These are phyloP conservation scores for Trinectes maculatus DNA, from an alignment of 2,113 vertebrate genomes.

Conservation along the genomic window DNA sequence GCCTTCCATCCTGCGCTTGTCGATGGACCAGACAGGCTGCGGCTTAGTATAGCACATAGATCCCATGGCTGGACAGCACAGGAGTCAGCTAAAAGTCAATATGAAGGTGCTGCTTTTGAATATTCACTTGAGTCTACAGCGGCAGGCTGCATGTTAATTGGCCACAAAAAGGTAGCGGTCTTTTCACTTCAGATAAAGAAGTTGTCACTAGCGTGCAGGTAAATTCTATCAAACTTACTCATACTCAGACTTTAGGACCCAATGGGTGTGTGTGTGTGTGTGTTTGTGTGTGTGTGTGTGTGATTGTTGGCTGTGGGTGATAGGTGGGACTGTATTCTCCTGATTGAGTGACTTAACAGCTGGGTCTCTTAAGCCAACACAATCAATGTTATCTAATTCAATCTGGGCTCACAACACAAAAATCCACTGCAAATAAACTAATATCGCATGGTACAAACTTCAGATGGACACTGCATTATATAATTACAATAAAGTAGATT, in stretches of 20 bases:
- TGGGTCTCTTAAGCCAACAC: slow-evolving; percentile 45
- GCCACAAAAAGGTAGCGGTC: slow-evolving; percentile 18
- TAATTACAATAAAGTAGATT: slow-evolving; percentile 76
- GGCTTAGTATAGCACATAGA: slow-evolving; percentile 75
- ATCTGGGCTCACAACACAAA: slow-evolving; percentile 35
- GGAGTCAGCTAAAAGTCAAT: slow-evolving; percentile 74
- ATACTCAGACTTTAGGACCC: not conserved
- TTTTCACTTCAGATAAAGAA: slow-evolving; percentile 16
- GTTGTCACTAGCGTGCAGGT: not conserved
- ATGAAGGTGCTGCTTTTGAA: slow-evolving; percentile 64
- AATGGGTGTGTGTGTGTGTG: not conserved
- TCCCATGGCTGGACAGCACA: slow-evolving; percentile 54
- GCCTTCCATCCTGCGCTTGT: slow-evolving; percentile 72
- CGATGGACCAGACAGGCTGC: slow-evolving; percentile 72
- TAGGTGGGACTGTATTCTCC: slow-evolving; percentile 14
- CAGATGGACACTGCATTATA: slow-evolving; percentile 61
- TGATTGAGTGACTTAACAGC: slow-evolving; percentile 45
- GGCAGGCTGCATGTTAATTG: slow-evolving; percentile 59
- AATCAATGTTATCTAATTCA: slow-evolving; percentile 43
- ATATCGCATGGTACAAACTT: slow-evolving; percentile 60
- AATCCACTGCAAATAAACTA: slow-evolving; percentile 60
- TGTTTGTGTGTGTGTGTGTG: no score
- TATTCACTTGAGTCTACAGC: slow-evolving; percentile 64
- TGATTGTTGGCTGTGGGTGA: slow-evolving; percentile 14
- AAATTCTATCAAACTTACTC: not conserved